These are phyloP conservation scores for Heteromurus nitidus DNA, from an alignment of 2,888 invertebrate species.

Conservation along the genomic window DNA sequence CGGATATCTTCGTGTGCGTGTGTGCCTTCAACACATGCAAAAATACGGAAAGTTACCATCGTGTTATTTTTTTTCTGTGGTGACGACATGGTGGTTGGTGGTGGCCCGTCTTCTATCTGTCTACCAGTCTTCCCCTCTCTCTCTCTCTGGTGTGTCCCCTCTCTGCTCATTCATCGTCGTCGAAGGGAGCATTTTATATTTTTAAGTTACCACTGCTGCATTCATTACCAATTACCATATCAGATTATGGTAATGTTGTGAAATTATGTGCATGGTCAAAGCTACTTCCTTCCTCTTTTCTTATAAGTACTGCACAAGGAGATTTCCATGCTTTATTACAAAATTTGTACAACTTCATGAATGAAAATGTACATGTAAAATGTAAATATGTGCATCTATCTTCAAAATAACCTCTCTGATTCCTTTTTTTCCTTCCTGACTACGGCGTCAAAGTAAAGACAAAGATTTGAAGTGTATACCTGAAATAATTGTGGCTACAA, in stretches of 20 bases:
- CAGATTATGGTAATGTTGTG: conserved; percentile 12
- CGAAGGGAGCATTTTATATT: neutral
- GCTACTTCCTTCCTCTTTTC: conserved; percentile 47
- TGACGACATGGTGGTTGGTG: neutral
- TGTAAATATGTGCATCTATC: no score
- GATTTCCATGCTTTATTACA: no score
- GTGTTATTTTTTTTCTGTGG: neutral
- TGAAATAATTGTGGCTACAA: neutral
- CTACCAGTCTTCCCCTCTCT: conserved; percentile 16
- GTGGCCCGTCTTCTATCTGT: conserved; percentile 19
- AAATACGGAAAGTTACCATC: neutral
- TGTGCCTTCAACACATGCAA: no score
- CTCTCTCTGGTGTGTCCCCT: no score
- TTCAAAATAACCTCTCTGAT: neutral
- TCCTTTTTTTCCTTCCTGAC: neutral
- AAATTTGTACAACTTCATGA: no score
- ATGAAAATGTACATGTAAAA: neutral
- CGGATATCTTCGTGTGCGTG: neutral
- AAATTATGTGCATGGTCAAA: conserved; percentile 49
- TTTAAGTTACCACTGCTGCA: neutral
- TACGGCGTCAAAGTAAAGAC: neutral
- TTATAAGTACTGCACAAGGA: conserved; percentile 8
- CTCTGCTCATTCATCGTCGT: neutral
- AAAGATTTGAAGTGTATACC: neutral
- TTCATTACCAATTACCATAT: conserved; percentile 33